phyloP scores from a whole-genome alignment of 2,797 vertebrate genomes.

The Parotocinclus haroldoi region DNA sequence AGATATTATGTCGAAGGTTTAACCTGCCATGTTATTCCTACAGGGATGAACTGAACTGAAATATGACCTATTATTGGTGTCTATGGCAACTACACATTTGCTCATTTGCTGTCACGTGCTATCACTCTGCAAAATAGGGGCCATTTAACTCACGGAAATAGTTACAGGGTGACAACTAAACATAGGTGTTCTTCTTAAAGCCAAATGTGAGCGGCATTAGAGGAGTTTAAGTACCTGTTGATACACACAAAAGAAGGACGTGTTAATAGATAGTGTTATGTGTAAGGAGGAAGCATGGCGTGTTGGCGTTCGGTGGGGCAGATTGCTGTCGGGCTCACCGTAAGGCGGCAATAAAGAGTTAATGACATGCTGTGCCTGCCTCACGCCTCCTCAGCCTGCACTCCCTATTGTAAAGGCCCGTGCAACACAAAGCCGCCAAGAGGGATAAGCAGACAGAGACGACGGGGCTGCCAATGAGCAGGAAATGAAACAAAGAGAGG shows the following conservation, averaged over 20 bases:
- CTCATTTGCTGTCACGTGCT: constrained; percentile 35
- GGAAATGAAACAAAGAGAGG: constrained; percentile 55
- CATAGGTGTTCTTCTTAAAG: constrained; percentile 42
- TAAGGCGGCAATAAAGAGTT: constrained; percentile 52
- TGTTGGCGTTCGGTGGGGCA: constrained; percentile 46
- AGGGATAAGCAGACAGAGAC: constrained; percentile 49
- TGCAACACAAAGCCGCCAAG: constrained; percentile 46
- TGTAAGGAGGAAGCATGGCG: constrained; percentile 24
- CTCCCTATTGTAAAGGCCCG: constrained; percentile 51
- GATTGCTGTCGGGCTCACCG: constrained; percentile 51
- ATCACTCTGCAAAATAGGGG: constrained; percentile 36
- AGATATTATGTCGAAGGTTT: background rate
- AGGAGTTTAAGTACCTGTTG: constrained; percentile 52
- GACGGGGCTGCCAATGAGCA: constrained; percentile 49
- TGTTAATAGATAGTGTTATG: constrained; percentile 53
- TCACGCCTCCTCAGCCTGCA: constrained; percentile 51
- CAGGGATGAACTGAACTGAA: constrained; percentile 14
- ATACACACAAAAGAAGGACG: constrained; percentile 48
- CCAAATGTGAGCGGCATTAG: constrained; percentile 34
- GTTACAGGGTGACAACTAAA: constrained; percentile 47
- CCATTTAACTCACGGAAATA: constrained; percentile 48
- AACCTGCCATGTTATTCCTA: background rate
- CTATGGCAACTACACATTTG: constrained; percentile 26
- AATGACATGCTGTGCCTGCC: constrained; percentile 54
- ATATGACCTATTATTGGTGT: constrained; percentile 8